phyloP scores from a whole-genome alignment of 2,888 invertebrate genomes.

The Lepeophtheirus nordmannii region DNA sequence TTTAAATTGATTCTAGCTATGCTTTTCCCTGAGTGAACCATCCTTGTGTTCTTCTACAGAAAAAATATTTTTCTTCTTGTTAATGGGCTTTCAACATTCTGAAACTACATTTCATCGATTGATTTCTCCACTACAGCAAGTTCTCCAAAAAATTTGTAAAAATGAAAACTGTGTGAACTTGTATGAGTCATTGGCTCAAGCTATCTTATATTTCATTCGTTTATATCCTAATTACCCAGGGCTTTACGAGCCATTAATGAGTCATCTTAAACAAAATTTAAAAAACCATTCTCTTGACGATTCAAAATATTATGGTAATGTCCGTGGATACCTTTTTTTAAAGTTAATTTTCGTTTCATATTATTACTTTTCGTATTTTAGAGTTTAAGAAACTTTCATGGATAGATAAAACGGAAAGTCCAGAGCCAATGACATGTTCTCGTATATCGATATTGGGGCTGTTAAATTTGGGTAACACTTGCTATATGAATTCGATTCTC shows the following conservation, averaged over 20 bases:
- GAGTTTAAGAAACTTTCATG: not conserved
- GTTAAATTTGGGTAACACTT: slow-evolving; percentile 18
- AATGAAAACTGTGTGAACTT: not conserved
- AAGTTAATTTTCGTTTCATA: not conserved
- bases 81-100: slow-evolving; percentile 22
- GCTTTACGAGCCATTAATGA: slow-evolving; percentile 7
- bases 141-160: not conserved
- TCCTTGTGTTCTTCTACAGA: slow-evolving; percentile 1
- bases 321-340: not conserved
- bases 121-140: not conserved
- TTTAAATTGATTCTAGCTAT: not conserved
- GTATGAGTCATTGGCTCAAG: slow-evolving; percentile 12
- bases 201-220: not conserved
- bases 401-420: not conserved
- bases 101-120: slow-evolving; percentile 15
- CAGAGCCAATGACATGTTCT: not conserved
- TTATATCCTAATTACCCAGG: slow-evolving; percentile 18
- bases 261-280: not conserved
- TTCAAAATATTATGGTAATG: not conserved
- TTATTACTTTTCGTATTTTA: not conserved
- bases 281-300: not conserved
- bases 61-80: slow-evolving; percentile 15
- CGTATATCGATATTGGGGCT: slow-evolving; percentile 11
- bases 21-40: not conserved
- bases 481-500: slow-evolving; percentile 22